phyloP scores from a whole-genome alignment of 2,113 vertebrate species.

The Eleginops maclovinus region DNA sequence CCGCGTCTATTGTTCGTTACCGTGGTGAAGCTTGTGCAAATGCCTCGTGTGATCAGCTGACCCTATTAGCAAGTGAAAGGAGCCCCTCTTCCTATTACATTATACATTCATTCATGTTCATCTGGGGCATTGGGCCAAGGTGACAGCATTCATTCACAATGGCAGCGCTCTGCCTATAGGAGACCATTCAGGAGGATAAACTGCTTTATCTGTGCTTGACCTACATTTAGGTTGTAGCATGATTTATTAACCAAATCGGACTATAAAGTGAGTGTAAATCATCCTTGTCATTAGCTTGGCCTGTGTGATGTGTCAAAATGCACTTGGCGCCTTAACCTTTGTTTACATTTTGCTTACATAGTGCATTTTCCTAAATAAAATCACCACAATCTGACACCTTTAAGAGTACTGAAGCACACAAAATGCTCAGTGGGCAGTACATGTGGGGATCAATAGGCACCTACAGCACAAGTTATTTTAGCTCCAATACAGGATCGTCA shows the following conservation, averaged over 20 bases:
- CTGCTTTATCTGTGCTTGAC: neutral
- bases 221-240: neutral
- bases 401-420: too few relatives aligned
- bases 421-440: too few relatives aligned
- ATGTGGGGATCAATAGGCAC: too few relatives aligned
- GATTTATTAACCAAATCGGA: neutral
- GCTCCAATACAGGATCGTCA: too few relatives aligned
- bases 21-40: constrained; percentile 71
- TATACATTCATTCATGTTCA: constrained; percentile 63
- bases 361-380: too few relatives aligned
- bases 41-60: constrained; percentile 60
- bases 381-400: too few relatives aligned
- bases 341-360: too few relatives aligned
- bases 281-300: too few relatives aligned
- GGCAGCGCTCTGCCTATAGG: constrained; percentile 16
- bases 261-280: neutral
- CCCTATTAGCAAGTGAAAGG: constrained; percentile 81
- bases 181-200: neutral
- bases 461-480: too few relatives aligned
- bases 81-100: constrained; percentile 43
- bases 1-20: constrained; percentile 71
- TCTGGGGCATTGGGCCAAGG: constrained; percentile 14
- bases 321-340: too few relatives aligned
- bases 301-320: too few relatives aligned
- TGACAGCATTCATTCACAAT: constrained; percentile 19